Percentiles rank a stretch among this genome's conserved stretches.
Conservation (phyloP, 53 echinoderm and acorn worm species). For the Holothuria scabra region DNA sequence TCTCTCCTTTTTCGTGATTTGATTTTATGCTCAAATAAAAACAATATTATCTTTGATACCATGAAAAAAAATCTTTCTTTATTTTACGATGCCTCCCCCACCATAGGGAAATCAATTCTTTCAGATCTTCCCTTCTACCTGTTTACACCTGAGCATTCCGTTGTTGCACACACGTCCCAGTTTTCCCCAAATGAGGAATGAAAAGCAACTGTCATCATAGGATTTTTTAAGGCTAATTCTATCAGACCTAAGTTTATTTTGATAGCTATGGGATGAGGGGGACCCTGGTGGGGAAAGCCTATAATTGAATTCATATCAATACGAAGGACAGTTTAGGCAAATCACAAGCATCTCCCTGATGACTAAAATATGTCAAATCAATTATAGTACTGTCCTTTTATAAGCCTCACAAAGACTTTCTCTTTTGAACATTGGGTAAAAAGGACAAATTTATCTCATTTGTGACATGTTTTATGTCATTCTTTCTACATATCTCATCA, state of each 20-base stretch:
- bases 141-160: conserved; percentile 24
- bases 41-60: conserved; percentile 14
- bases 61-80: not conserved
- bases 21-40: conserved; percentile 16
- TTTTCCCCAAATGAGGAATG: conserved; percentile 34
- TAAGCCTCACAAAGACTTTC: too few species aligned
- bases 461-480: too few species aligned
- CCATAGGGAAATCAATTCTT: conserved; percentile 6
- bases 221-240: not conserved
- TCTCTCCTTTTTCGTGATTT: not conserved
- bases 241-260: conserved; percentile 26
- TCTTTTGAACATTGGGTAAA: too few species aligned
- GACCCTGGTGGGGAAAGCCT: not conserved
- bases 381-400: too few species aligned
- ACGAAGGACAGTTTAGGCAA: too few species aligned
- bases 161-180: not conserved
- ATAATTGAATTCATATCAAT: too few species aligned
- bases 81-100: not conserved
- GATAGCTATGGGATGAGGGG: conserved; percentile 38
- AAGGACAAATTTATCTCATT: too few species aligned
- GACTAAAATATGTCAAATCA: too few species aligned
- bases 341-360: too few species aligned
- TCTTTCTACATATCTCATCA: too few species aligned
- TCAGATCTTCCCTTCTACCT: conserved; percentile 3
- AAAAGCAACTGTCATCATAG: conserved; percentile 16